phyloP scores from a whole-genome alignment of 2,888 invertebrate species.

The Opisthograptis luteolata region DNA sequence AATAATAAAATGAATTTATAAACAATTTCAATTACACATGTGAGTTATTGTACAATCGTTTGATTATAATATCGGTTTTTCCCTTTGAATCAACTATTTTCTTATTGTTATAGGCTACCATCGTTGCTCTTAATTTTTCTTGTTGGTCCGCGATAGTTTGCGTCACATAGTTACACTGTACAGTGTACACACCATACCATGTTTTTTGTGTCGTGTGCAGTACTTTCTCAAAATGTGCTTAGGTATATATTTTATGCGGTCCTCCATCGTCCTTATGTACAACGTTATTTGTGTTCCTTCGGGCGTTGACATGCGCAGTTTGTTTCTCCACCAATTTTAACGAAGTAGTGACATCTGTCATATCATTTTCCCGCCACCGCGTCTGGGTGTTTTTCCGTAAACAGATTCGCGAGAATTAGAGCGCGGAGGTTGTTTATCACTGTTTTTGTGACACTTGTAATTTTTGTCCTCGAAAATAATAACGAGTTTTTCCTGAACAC shows the following conservation, averaged over 20 bases:
- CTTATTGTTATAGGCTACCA: too few species aligned
- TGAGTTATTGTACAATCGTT: too few species aligned
- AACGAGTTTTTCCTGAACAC: constrained; percentile 34
- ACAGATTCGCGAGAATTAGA: constrained; percentile 37
- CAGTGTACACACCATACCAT: too few species aligned
- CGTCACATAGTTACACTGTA: too few species aligned
- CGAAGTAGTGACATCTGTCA: constrained; percentile 49
- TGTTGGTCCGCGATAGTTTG: too few species aligned
- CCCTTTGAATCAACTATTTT: too few species aligned
- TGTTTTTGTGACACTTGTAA: constrained; percentile 34
- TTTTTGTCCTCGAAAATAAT: constrained; percentile 34
- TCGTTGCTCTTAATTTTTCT: too few species aligned
- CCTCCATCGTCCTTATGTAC: constrained; percentile 11
- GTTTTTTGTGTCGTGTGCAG: too few species aligned
- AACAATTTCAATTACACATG: too few species aligned
- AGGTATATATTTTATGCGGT: constrained; percentile 7
- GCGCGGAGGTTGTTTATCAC: constrained; percentile 43
- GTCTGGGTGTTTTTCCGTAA: constrained; percentile 41
- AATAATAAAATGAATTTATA: too few species aligned
- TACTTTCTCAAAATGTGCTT: too few species aligned
- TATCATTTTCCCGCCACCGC: constrained; percentile 37
- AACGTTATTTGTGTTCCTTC: constrained; percentile 19
- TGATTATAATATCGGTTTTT: too few species aligned
- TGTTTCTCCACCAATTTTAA: constrained; percentile 38
- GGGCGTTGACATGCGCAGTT: constrained; percentile 31